Conservation (phyloP, 2,113 vertebrate genomes). For the Choloepus hoffmanni region DNA sequence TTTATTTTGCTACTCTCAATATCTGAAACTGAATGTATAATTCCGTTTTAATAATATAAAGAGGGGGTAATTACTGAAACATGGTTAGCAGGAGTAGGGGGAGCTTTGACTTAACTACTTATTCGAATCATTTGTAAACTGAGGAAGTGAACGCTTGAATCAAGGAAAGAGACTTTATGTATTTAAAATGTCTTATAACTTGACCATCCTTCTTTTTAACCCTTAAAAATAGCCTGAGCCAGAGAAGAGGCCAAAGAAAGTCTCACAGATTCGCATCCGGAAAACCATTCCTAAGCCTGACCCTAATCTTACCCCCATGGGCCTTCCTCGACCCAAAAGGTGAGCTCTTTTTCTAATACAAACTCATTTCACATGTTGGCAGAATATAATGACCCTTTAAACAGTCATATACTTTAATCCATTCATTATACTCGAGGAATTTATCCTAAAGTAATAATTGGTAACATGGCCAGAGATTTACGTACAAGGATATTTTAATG, state of each 20-base stretch:
- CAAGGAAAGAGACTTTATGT: not conserved
- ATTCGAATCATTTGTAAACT: not conserved
- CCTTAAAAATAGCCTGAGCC: constrained; percentile 81
- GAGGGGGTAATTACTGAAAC: not conserved
- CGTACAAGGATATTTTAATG: not conserved
- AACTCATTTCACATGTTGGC: not conserved
- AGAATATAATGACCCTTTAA: not conserved
- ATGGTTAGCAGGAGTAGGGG: not conserved
- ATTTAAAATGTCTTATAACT: constrained; percentile 36
- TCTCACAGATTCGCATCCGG: constrained; percentile 96
- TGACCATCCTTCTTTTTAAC: constrained; percentile 32
- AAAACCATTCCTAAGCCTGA: constrained; percentile 94
- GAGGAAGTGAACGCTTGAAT: not conserved
- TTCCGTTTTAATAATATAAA: not conserved
- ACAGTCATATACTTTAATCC: not conserved
- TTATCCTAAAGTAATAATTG: constrained; percentile 35
- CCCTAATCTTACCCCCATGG: constrained; percentile 96
- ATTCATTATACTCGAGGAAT: not conserved
- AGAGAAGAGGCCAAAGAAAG: constrained; percentile 90
- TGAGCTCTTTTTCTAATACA: constrained; percentile 78
- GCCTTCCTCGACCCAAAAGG: constrained; percentile 97
- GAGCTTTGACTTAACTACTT: not conserved
- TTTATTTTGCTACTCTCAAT: not conserved
- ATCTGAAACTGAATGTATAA: not conserved
- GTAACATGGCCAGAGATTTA: not conserved